Evolutionary conservation across 2,797 vertebrate species (phyloP).

Genomic region (Yasuhikotakia modesta): DNA sequence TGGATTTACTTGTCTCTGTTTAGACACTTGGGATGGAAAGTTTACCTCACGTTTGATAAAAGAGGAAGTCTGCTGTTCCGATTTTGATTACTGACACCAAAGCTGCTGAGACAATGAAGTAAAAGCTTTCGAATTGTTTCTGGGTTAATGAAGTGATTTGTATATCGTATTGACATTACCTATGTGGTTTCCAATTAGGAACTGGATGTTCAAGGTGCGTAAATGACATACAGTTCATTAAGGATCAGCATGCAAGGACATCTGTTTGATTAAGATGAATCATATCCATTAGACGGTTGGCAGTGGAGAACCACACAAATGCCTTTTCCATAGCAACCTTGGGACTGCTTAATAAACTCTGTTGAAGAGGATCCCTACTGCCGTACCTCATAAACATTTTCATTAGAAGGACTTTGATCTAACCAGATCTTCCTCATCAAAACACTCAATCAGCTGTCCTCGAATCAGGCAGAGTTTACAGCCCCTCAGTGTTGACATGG

Average conservation of each 20-base stretch:
- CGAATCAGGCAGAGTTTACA: slow-evolving; percentile 50
- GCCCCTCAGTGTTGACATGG: slow-evolving; percentile 36
- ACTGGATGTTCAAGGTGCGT: slow-evolving; percentile 17
- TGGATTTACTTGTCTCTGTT: slow-evolving; percentile 27
- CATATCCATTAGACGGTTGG: slow-evolving; percentile 16
- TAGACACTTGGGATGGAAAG: slow-evolving; percentile 21
- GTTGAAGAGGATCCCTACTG: slow-evolving; percentile 27
- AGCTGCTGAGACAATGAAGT: slow-evolving; percentile 47
- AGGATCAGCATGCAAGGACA: slow-evolving; percentile 2
- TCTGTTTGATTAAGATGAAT: background rate
- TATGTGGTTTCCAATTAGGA: background rate
- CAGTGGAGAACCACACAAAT: slow-evolving; percentile 20
- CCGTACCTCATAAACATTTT: slow-evolving; percentile 40
- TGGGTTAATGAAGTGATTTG: background rate
- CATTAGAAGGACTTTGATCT: slow-evolving; percentile 10
- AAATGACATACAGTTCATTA: slow-evolving; percentile 6
- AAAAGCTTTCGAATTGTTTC: slow-evolving; percentile 15
- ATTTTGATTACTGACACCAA: slow-evolving; percentile 52
- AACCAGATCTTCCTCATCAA: slow-evolving; percentile 10
- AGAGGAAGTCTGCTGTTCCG: slow-evolving; percentile 47
- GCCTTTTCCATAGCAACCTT: slow-evolving; percentile 30
- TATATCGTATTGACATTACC: background rate
- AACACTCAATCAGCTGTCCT: slow-evolving; percentile 36
- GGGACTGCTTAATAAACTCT: slow-evolving; percentile 1
- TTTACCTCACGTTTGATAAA: slow-evolving; percentile 57